A percentile compares a stretch with the other conserved stretches of the same genome.
These are phyloP conservation scores for Jaculus jaculus DNA, from an alignment of 2,113 vertebrate genomes.

Conservation along the genomic window DNA sequence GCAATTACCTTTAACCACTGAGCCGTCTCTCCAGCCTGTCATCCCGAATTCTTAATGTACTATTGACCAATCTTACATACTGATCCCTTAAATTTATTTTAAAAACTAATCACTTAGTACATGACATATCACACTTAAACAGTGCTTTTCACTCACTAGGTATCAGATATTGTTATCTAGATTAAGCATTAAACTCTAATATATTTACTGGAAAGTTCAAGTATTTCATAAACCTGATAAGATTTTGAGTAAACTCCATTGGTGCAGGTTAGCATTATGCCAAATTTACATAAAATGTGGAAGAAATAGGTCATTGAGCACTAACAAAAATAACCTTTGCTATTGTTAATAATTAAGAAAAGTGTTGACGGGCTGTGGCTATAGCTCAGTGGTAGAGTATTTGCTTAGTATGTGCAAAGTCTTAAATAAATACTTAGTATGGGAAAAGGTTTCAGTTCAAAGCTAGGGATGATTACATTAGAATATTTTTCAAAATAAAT, in stretches of 20 bases:
- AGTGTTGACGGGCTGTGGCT: neutral
- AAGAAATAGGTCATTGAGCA: neutral
- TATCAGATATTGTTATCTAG: neutral
- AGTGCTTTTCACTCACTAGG: neutral
- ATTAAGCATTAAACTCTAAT: slow-evolving; percentile 27
- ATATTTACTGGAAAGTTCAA: slow-evolving; percentile 8
- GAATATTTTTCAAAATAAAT: neutral
- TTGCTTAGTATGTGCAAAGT: neutral
- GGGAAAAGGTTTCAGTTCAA: neutral
- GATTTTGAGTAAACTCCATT: neutral
- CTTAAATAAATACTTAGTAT: neutral
- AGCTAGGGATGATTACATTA: neutral
- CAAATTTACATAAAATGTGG: neutral
- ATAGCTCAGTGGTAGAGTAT: neutral
- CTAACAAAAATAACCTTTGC: neutral
- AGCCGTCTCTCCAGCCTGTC: too few species aligned
- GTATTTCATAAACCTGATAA: slow-evolving; percentile 22
- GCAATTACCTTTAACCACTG: too few species aligned
- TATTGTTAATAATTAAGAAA: neutral
- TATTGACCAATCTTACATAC: neutral
- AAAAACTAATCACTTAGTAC: neutral
- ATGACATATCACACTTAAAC: neutral
- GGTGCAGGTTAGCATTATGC: neutral
- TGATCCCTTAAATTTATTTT: neutral
- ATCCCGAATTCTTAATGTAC: neutral